Evolutionary conservation across 2,888 invertebrate genomes (phyloP).

Genomic region (Saturnia pavonia): DNA sequence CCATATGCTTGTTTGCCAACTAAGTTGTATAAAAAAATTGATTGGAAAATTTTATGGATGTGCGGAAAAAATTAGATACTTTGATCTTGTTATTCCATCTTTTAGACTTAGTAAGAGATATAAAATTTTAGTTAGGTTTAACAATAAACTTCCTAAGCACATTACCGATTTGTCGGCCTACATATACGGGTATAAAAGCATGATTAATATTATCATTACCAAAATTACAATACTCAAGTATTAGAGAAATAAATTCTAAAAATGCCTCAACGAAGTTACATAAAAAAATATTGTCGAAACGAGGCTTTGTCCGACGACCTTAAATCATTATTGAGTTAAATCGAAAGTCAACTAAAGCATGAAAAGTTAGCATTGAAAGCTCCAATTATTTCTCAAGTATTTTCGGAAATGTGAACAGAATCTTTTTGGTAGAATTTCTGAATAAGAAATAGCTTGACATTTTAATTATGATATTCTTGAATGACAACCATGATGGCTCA

Average conservation of each 20-base stretch:
- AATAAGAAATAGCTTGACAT: background rate
- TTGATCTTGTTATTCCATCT: too few species aligned
- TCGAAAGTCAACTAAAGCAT: constrained; percentile 10
- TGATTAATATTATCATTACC: background rate
- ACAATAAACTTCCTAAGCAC: too few species aligned
- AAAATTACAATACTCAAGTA: background rate
- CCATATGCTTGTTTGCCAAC: too few species aligned
- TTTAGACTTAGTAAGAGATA: too few species aligned
- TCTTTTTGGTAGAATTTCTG: background rate
- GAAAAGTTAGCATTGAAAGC: background rate
- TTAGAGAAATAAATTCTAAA: constrained; percentile 2
- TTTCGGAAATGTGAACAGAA: background rate
- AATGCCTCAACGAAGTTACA: background rate
- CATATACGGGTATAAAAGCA: background rate
- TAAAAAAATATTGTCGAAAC: background rate
- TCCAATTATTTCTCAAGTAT: constrained; percentile 5
- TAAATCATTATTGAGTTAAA: constrained; percentile 12
- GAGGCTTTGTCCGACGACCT: background rate
- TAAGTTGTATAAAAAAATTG: too few species aligned
- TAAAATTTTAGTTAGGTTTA: too few species aligned
- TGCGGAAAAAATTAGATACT: too few species aligned
- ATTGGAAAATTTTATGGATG: too few species aligned
- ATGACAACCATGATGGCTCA: too few species aligned
- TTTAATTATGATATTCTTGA: too few species aligned
- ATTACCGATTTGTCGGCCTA: too few species aligned